Evolutionary conservation across 2,113 vertebrate species (phyloP), one percentile per base, ranked within the genome.

Genomic region (Nibea coibor): DNA sequence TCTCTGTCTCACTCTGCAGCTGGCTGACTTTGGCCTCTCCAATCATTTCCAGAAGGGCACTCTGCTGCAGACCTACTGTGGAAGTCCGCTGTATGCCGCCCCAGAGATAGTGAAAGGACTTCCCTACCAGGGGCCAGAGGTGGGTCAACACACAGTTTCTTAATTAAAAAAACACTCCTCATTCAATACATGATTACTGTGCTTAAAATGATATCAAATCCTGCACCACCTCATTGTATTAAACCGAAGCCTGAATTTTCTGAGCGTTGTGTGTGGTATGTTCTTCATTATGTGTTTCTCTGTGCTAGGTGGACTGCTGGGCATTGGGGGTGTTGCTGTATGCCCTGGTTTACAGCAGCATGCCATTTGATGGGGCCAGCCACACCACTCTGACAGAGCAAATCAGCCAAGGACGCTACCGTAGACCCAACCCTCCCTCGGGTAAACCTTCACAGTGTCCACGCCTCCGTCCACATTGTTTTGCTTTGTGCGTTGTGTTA

Each of bases 1-100:
- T 79, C 15, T 66, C 48, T 82, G 28, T 78, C 48, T 78, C 20
- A 39, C 69, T 77, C 54, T 91, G 56, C 74, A 96, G 95, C 91
- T 96, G 51, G 95, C 95, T 62, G 95, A 96, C 74, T 96, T 96
- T 82, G 95, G 95, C 31, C 94, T 96, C n/a, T 96, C 95, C 16
- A 96, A 94, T 84, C 85, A 91, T 51, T 95, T 93, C 84, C 90
- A 90, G 42, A 93, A 79, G 54, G 91, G 85, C 75, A 58, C 67
- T 14, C 71, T 94, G 51, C 87, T 96, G 84, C 92, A 95, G 78
- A 96, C 95, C 12, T 96, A 94, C 87, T 96, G 95, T 90, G 95
- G 95, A 43, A 96, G 95, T 73, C 95, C 95, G 0, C 92, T 96
- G 9, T 96, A 96, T 45, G 95, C 95, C 3, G 92, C 95, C 4